phyloP scores from a whole-genome alignment of 2,888 invertebrate genomes.

The Theodoxus fluviatilis region DNA sequence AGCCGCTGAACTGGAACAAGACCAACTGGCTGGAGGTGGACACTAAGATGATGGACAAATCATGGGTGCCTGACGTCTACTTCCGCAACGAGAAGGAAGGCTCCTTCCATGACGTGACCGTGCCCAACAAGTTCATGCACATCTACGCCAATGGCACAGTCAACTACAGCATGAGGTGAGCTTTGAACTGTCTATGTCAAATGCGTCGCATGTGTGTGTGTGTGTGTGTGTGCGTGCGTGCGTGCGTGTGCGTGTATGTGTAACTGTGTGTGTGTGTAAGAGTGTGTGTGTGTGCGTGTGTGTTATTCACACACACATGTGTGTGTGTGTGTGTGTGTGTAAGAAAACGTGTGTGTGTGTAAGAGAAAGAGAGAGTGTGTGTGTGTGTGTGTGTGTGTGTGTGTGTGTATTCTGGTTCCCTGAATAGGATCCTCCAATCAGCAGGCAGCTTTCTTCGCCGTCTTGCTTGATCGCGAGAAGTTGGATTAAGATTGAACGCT shows the following conservation, averaged over 20 bases:
- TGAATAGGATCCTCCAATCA: no score
- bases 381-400: not conserved
- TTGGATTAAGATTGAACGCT: no score
- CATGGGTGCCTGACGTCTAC: slow-evolving; percentile 59
- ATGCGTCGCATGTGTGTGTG: not conserved
- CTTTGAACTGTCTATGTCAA: not conserved
- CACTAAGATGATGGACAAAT: slow-evolving; percentile 44
- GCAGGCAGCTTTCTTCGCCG: no score
- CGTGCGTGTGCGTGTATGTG: not conserved
- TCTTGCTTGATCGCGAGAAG: no score
- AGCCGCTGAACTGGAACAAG: slow-evolving; percentile 30
- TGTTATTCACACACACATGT: no score
- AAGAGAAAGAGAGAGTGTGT: no score
- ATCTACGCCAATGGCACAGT: slow-evolving; percentile 49
- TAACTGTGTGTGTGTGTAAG: slow-evolving; percentile 3
- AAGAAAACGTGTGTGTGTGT: no score
- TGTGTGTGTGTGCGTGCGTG: not conserved
- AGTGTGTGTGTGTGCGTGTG: not conserved
- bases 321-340: slow-evolving; percentile 16
- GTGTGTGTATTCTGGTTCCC: not conserved
- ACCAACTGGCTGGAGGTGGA: slow-evolving; percentile 50
- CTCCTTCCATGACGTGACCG: slow-evolving; percentile 48
- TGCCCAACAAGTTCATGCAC: slow-evolving; percentile 54
- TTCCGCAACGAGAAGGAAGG: slow-evolving; percentile 54
- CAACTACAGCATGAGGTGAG: slow-evolving; percentile 47